A percentile compares a stretch with the other conserved stretches of the same genome.
Conservation (phyloP, 1,140 invertebrate species). For the Saccostrea glomerata region DNA sequence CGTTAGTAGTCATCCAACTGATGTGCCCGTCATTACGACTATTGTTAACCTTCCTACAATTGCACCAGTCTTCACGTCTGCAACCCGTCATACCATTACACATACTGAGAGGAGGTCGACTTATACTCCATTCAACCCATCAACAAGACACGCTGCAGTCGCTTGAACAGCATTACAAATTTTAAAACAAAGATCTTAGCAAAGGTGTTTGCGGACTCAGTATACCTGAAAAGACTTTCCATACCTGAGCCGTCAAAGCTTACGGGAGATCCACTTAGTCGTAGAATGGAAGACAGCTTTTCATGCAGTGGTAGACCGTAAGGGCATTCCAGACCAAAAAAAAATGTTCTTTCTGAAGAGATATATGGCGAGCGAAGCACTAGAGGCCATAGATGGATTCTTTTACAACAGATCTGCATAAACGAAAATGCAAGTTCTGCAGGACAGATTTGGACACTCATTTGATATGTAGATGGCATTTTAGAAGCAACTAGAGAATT, state of each 20-base stretch:
- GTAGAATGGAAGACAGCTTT: slow-evolving; percentile 82
- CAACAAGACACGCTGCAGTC: background rate
- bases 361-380: slow-evolving; percentile 54
- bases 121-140: background rate
- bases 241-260: slow-evolving; percentile 60
- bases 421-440: slow-evolving; percentile 49
- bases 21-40: too few relatives aligned
- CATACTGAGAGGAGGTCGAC: background rate
- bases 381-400: slow-evolving; percentile 48
- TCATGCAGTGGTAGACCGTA: slow-evolving; percentile 90
- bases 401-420: slow-evolving; percentile 55
- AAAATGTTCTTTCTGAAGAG: slow-evolving; percentile 55
- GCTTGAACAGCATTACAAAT: background rate
- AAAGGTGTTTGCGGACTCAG: slow-evolving; percentile 44
- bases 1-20: too few relatives aligned
- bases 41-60: background rate
- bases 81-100: background rate
- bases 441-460: slow-evolving; percentile 43
- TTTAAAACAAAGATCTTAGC: background rate
- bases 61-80: background rate
- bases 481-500: slow-evolving; percentile 30
- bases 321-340: slow-evolving; percentile 79
- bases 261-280: slow-evolving; percentile 55
- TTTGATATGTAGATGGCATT: slow-evolving; percentile 41
- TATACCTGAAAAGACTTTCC: slow-evolving; percentile 51